Conservation (phyloP, 2,113 vertebrate genomes). For the Casuarius casuarius region DNA sequence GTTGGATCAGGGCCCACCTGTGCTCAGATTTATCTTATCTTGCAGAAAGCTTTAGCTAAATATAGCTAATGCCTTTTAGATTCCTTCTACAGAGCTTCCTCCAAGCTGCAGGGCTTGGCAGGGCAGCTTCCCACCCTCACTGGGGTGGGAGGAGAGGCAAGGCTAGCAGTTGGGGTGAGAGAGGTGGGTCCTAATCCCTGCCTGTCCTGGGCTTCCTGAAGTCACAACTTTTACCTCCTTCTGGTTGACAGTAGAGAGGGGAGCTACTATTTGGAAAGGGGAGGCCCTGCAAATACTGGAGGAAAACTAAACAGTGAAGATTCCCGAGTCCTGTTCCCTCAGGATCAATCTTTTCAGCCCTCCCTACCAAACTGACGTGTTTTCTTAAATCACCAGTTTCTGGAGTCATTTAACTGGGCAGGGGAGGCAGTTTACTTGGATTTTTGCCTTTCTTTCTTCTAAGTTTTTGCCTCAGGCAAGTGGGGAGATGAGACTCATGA, state of each 20-base stretch:
- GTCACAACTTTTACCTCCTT: background rate
- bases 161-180: background rate
- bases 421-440: background rate
- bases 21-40: background rate
- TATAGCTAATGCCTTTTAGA: rapidly evolving
- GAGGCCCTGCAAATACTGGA: background rate
- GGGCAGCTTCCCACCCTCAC: background rate
- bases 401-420: background rate
- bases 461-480: background rate
- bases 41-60: background rate
- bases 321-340: background rate
- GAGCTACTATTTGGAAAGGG: background rate
- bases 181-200: background rate
- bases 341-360: background rate
- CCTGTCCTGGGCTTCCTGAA: background rate
- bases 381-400: background rate
- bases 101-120: background rate
- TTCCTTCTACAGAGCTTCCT: background rate
- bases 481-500: background rate
- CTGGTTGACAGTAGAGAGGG: background rate
- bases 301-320: background rate
- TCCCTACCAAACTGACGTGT: background rate
- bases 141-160: rapidly evolving
- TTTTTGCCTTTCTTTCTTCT: too few species aligned
- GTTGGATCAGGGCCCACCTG: background rate